A percentile compares a stretch with the other conserved stretches of the same genome.
These are phyloP conservation scores for Keiferia lycopersicella DNA, from an alignment of 2,888 invertebrate genomes.

Conservation along the genomic window DNA sequence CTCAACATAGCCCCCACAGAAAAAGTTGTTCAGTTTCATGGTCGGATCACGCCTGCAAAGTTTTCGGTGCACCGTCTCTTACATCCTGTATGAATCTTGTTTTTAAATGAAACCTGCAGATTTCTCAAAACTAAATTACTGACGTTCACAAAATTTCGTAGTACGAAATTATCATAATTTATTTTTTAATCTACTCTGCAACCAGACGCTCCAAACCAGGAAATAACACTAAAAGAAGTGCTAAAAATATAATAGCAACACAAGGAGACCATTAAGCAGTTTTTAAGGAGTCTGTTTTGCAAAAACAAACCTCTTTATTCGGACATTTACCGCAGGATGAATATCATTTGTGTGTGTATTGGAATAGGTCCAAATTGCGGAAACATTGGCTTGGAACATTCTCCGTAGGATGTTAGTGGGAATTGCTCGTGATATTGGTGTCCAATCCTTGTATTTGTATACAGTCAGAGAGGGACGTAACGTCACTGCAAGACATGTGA, in stretches of 20 bases:
- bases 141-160: no score
- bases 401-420: not conserved
- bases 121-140: no score
- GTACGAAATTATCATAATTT: no score
- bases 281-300: conserved; percentile 14
- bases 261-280: conserved; percentile 13
- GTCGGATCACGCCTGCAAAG: no score
- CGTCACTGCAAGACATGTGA: no score
- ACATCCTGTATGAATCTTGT: no score
- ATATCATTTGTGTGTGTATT: conserved; percentile 34
- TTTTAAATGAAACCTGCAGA: no score
- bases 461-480: no score
- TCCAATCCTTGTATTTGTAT: no score
- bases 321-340: conserved; percentile 32
- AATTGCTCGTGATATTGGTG: not conserved
- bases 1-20: no score
- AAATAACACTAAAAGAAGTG: conserved; percentile 12
- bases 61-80: no score
- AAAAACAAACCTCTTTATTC: conserved; percentile 26
- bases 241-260: conserved; percentile 10
- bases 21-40: no score
- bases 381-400: conserved; percentile 29
- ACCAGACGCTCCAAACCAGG: conserved; percentile 2
- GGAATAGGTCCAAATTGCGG: conserved; percentile 35
- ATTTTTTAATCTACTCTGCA: not conserved